Conservation (phyloP, 1,140 invertebrate genomes). For the Chrysoperla carnea region DNA sequence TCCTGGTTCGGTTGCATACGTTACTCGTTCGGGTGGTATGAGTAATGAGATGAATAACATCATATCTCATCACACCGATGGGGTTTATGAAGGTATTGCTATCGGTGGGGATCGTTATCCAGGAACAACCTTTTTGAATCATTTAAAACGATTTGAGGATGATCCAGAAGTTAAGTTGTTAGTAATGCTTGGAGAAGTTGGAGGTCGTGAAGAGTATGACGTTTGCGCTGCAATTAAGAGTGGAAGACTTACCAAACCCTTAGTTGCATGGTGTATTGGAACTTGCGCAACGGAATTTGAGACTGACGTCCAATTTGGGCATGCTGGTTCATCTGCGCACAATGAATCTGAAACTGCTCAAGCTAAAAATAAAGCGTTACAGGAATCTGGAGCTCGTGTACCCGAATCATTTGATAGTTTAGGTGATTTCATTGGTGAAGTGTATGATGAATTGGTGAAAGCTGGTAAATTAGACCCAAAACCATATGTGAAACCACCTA, state of each 20-base stretch:
- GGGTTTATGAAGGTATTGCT: slow-evolving; percentile 89
- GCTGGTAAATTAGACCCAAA: slow-evolving; percentile 64
- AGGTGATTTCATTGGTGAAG: slow-evolving; percentile 47
- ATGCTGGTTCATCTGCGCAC: slow-evolving; percentile 92
- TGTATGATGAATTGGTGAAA: slow-evolving; percentile 63
- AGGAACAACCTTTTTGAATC: slow-evolving; percentile 91
- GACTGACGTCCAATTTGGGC: slow-evolving; percentile 92
- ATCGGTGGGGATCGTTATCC: slow-evolving; percentile 96
- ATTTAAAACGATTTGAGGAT: slow-evolving; percentile 62
- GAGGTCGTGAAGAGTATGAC: slow-evolving; percentile 90
- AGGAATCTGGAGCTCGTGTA: slow-evolving; percentile 64
- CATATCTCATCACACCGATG: slow-evolving; percentile 83
- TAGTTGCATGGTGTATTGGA: slow-evolving; percentile 96
- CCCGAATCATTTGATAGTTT: slow-evolving; percentile 82
- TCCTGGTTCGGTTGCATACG: slow-evolving; percentile 88
- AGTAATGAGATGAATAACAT: slow-evolving; percentile 97
- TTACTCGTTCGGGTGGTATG: slow-evolving; percentile 94
- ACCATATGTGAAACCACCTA: slow-evolving; percentile 83
- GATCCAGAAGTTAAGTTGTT: slow-evolving; percentile 74
- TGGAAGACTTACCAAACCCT: slow-evolving; percentile 69
- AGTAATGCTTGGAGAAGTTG: slow-evolving; percentile 86
- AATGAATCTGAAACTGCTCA: slow-evolving; percentile 79
- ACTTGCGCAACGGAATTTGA: slow-evolving; percentile 85
- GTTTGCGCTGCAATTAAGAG: slow-evolving; percentile 72
- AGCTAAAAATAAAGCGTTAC: slow-evolving; percentile 71